Evolutionary conservation across 2,888 invertebrate genomes (phyloP).

Genomic region (Lasioglossum morio): DNA sequence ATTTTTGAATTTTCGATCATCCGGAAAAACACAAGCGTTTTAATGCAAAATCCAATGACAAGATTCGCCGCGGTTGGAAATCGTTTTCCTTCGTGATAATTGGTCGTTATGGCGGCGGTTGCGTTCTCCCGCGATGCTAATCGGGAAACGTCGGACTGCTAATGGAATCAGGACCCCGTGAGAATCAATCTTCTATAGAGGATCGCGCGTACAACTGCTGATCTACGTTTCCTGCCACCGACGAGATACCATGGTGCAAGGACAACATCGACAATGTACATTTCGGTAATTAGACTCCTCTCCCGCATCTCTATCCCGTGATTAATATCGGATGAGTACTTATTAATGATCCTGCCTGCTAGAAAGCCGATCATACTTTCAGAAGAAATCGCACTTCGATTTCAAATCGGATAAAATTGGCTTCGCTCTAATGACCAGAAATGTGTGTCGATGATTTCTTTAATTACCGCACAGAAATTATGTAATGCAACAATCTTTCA

Average conservation of each 20-base stretch:
- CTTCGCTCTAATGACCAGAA: no score
- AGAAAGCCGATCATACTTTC: no score
- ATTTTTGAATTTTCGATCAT: not conserved
- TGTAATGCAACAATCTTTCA: no score
- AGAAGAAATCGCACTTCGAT: no score
- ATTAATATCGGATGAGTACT: no score
- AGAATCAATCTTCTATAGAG: not conserved
- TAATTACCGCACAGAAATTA: no score
- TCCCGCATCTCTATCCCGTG: no score
- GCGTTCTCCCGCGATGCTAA: slow-evolving; percentile 3
- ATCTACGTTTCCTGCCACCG: slow-evolving; percentile 3
- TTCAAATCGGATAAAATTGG: no score
- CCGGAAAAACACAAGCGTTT: not conserved
- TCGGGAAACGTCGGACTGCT: not conserved
- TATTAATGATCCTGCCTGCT: no score
- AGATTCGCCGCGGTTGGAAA: slow-evolving; percentile 22
- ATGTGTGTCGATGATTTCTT: no score
- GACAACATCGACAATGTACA: not conserved
- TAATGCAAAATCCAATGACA: not conserved
- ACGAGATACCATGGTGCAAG: not conserved
- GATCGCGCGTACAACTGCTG: slow-evolving; percentile 7
- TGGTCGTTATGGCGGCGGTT: slow-evolving; percentile 36
- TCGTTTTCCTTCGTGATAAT: slow-evolving; percentile 36
- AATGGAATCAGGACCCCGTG: slow-evolving; percentile 13
- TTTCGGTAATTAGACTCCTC: not conserved